Percentiles rank a stretch among this genome's conserved stretches.
Evolutionary conservation across 2,797 vertebrate species (phyloP).

Genomic region (Gila robusta): DNA sequence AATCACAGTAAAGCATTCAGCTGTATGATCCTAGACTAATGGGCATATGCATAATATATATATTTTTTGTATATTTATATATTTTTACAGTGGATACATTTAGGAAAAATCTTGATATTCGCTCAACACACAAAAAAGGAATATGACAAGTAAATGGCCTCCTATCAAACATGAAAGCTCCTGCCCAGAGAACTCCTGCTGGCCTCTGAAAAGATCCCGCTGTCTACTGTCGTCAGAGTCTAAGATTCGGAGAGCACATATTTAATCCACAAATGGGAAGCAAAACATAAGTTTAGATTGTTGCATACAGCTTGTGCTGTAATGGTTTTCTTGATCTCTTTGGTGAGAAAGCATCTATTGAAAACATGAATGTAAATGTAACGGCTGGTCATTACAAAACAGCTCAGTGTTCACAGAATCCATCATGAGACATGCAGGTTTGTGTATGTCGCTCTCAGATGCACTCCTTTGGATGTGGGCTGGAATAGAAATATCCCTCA

Average conservation of each 20-base stretch:
- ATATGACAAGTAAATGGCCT: not conserved
- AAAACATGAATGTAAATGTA: not conserved
- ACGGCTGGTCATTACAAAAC: constrained; percentile 21
- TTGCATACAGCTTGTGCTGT: not conserved
- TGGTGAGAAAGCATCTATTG: constrained; percentile 12
- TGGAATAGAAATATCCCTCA: constrained; percentile 8
- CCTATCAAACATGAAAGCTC: constrained; percentile 17
- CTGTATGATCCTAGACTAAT: not conserved
- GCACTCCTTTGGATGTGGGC: constrained; percentile 1
- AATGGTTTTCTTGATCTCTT: not conserved
- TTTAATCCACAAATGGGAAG: constrained; percentile 23
- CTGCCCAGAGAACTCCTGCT: constrained; percentile 15
- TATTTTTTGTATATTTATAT: not conserved
- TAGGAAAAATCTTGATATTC: not conserved
- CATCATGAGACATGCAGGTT: not conserved
- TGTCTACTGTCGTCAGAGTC: constrained; percentile 4
- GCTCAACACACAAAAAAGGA: not conserved
- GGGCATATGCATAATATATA: not conserved
- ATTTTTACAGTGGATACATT: not conserved
- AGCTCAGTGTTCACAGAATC: not conserved
- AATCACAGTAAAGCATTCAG: not conserved
- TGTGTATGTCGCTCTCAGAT: not conserved
- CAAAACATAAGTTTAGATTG: constrained; percentile 11
- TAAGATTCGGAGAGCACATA: not conserved
- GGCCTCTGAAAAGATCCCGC: not conserved